These are phyloP conservation scores for Hypanus sabinus DNA, from an alignment of 2,113 vertebrate genomes.

Conservation along the genomic window DNA sequence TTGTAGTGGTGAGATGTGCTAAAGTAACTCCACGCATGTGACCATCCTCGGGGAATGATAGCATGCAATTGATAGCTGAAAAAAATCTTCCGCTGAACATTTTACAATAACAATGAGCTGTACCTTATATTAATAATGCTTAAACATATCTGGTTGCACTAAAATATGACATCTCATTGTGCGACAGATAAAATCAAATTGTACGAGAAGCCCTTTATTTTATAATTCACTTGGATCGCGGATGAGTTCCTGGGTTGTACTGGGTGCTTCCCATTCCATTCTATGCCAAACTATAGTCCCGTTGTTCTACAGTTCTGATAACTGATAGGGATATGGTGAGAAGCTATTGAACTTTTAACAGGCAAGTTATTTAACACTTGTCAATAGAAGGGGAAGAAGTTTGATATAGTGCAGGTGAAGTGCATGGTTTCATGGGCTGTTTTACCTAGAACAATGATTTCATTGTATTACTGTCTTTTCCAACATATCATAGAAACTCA, in stretches of 20 bases:
- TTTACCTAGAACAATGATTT: slow-evolving; percentile 19
- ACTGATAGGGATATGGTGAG: slow-evolving; percentile 36
- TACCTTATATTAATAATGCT: slow-evolving; percentile 25
- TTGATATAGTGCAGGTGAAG: slow-evolving; percentile 32
- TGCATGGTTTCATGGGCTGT: slow-evolving; percentile 12
- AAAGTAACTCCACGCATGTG: not conserved
- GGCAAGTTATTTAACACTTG: slow-evolving; percentile 36
- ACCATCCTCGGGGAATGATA: too few relatives aligned
- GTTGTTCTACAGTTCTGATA: slow-evolving; percentile 33
- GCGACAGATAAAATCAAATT: slow-evolving; percentile 33
- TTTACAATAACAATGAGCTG: slow-evolving; percentile 28
- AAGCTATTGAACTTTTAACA: slow-evolving; percentile 37
- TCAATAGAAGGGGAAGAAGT: slow-evolving; percentile 36
- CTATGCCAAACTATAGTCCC: slow-evolving; percentile 5
- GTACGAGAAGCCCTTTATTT: slow-evolving; percentile 35
- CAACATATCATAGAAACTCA: slow-evolving; percentile 35
- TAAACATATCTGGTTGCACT: slow-evolving; percentile 32
- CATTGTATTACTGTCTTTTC: slow-evolving; percentile 29
- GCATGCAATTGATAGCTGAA: not conserved
- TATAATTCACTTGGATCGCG: slow-evolving; percentile 31
- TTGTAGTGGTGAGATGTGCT: not conserved
- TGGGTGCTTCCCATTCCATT: slow-evolving; percentile 36
- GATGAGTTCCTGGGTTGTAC: slow-evolving; percentile 22
- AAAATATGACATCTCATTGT: slow-evolving; percentile 38
- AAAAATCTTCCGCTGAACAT: slow-evolving; percentile 10